A percentile compares a stretch with the other conserved stretches of the same genome.
These are phyloP conservation scores for Perca flavescens DNA, from an alignment of 2,113 vertebrate species.

Conservation along the genomic window DNA sequence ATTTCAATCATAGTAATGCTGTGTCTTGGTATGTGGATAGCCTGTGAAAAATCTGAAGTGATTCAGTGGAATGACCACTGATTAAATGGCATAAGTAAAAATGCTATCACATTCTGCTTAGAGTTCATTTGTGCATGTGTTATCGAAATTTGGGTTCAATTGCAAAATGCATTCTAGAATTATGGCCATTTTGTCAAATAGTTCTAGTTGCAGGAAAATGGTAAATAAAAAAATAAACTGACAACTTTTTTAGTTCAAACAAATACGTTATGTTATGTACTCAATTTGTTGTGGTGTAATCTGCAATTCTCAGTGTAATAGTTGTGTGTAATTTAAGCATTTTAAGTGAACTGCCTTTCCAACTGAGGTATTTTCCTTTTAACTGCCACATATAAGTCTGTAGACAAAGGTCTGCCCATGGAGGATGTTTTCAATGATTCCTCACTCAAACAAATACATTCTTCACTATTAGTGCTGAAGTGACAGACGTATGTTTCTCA, in stretches of 20 bases:
- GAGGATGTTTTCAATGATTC: slow-evolving; percentile 45
- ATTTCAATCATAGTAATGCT: not conserved
- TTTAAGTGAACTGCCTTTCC: slow-evolving; percentile 36
- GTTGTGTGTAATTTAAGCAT: not conserved
- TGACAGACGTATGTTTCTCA: slow-evolving; percentile 69
- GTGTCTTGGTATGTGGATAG: not conserved
- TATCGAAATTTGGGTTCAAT: not conserved
- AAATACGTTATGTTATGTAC: not conserved
- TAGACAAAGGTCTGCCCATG: slow-evolving; percentile 7
- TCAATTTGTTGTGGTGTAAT: not conserved
- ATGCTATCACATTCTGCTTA: not conserved
- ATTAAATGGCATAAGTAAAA: too few relatives aligned
- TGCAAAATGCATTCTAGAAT: not conserved
- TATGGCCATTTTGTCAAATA: not conserved
- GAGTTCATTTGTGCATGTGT: not conserved
- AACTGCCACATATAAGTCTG: slow-evolving; percentile 31
- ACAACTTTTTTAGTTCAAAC: too few relatives aligned
- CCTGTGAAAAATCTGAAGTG: not conserved
- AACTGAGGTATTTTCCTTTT: slow-evolving; percentile 37
- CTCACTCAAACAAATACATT: slow-evolving; percentile 64
- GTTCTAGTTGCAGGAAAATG: not conserved
- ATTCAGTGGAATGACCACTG: too few relatives aligned
- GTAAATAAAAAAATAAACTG: not conserved
- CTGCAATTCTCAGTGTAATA: slow-evolving; percentile 27
- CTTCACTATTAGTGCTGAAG: slow-evolving; percentile 71